Percentiles rank a stretch among this genome's conserved stretches.
Conservation (phyloP, 2,888 invertebrate species). For the Cheilosia soror region DNA sequence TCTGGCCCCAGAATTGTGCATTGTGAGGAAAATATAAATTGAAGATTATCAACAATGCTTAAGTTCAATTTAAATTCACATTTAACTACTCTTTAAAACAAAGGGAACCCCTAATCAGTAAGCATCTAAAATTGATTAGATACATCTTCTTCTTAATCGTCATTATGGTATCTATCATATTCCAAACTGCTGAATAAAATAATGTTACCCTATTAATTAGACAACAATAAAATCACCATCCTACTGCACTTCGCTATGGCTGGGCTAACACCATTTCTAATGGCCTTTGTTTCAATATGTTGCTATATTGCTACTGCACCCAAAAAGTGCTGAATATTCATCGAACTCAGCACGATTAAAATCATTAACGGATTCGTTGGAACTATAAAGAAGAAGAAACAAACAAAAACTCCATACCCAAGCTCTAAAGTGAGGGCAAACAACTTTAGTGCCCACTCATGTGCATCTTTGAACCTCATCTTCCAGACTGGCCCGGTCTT, state of each 20-base stretch:
- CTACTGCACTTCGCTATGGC: not conserved
- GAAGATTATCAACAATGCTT: too few species aligned
- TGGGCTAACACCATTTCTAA: not conserved
- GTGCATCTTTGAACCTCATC: conserved; percentile 37
- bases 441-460: conserved; percentile 54
- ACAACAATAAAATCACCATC: not conserved
- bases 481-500: conserved; percentile 18
- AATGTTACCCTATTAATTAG: not conserved
- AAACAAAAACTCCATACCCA: not conserved
- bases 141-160: too few species aligned
- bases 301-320: conserved; percentile 19
- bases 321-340: conserved; percentile 40
- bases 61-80: too few species aligned
- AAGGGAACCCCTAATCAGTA: too few species aligned
- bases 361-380: conserved; percentile 33
- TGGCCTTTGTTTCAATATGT: conserved; percentile 3
- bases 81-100: too few species aligned
- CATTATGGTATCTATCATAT: too few species aligned
- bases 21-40: too few species aligned
- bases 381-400: conserved; percentile 10
- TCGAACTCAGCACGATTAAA: conserved; percentile 15
- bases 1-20: too few species aligned
- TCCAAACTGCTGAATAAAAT: too few species aligned
- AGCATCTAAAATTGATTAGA: too few species aligned
- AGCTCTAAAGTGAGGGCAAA: not conserved